Evolutionary conservation across 2,797 vertebrate genomes (phyloP).

Genomic region (Phrynocephalus vlangalii): DNA sequence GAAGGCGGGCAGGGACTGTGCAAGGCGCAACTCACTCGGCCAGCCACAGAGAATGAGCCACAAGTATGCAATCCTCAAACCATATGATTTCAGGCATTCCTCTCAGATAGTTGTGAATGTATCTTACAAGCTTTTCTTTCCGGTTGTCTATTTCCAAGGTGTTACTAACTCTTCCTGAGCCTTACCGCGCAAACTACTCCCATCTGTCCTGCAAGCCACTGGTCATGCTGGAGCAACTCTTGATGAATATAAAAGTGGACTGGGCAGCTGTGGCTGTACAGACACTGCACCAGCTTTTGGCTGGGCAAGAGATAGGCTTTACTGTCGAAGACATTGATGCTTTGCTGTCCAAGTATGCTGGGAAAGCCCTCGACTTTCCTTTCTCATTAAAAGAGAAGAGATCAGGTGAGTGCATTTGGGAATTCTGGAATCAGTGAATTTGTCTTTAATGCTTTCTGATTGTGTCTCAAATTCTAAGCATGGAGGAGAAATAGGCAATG

Average conservation of each 20-base stretch:
- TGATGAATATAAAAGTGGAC: conserved; percentile 98
- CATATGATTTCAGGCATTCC: not conserved
- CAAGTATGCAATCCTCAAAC: not conserved
- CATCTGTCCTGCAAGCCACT: conserved; percentile 90
- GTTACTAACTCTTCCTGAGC: conserved; percentile 88
- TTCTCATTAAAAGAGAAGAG: conserved; percentile 87
- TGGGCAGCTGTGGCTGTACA: conserved; percentile 88
- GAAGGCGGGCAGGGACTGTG: too few species aligned
- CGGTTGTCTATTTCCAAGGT: conserved; percentile 78
- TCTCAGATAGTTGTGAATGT: conserved; percentile 9
- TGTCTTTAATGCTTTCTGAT: not conserved
- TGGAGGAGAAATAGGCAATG: not conserved
- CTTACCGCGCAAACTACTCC: conserved; percentile 86
- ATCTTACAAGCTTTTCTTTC: not conserved
- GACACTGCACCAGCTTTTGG: conserved; percentile 85
- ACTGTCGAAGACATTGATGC: conserved; percentile 84
- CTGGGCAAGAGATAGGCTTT: conserved; percentile 85
- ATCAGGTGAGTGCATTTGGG: conserved; percentile 80
- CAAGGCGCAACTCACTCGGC: too few species aligned
- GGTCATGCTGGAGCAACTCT: conserved; percentile 95
- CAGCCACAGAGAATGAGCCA: not conserved
- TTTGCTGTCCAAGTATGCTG: conserved; percentile 89
- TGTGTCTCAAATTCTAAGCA: not conserved
- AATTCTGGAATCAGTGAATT: conserved; percentile 10
- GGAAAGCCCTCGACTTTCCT: conserved; percentile 92